Conservation (phyloP, 2,888 invertebrate genomes). For the Synanthedon tipuliformis region DNA sequence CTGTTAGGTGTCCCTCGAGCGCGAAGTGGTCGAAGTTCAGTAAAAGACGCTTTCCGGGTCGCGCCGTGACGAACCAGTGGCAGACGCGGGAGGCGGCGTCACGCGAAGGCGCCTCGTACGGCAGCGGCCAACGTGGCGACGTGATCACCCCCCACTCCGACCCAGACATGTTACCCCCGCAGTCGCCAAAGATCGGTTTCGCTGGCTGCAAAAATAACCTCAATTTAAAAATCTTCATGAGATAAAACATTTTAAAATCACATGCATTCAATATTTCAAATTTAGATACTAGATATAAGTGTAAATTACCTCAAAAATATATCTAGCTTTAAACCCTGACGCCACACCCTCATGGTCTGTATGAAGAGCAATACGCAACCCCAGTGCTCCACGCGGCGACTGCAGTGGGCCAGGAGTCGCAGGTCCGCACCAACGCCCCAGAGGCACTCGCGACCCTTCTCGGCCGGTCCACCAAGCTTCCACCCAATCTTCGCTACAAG, state of each 20-base stretch:
- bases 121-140: constrained; percentile 91
- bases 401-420: constrained; percentile 96
- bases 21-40: constrained; percentile 92
- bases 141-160: constrained; percentile 85
- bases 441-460: constrained; percentile 83
- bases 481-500: constrained; percentile 93
- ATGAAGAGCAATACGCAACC: constrained; percentile 88
- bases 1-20: constrained; percentile 91
- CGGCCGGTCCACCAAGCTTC: constrained; percentile 92
- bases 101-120: constrained; percentile 86
- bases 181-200: constrained; percentile 91
- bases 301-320: constrained; percentile 81
- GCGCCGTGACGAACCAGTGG: constrained; percentile 95
- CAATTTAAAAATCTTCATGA: too few relatives aligned
- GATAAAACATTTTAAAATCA: too few relatives aligned
- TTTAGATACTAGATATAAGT: too few relatives aligned
- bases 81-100: constrained; percentile 89
- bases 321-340: constrained; percentile 96
- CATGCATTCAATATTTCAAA: too few relatives aligned
- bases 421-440: constrained; percentile 92
- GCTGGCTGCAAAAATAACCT: constrained; percentile 65
- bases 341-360: constrained; percentile 89
- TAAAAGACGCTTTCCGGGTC: constrained; percentile 87
- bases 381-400: constrained; percentile 88
- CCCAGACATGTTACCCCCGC: constrained; percentile 90